Conservation (phyloP, 1,140 invertebrate genomes). For the Proctacanthus coquilletti region DNA sequence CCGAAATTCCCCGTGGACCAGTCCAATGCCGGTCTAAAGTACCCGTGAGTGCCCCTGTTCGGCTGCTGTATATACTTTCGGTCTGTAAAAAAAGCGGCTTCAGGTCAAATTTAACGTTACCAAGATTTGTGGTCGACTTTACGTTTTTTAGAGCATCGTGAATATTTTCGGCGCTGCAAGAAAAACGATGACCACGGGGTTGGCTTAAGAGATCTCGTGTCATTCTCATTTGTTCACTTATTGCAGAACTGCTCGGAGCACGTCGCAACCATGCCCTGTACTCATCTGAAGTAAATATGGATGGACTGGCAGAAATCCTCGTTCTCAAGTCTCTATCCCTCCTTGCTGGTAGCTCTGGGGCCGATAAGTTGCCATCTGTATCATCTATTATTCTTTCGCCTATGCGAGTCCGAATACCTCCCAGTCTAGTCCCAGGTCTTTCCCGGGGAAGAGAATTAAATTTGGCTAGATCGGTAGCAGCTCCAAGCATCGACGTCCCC, state of each 20-base stretch:
- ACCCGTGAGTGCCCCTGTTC: constrained; percentile 35
- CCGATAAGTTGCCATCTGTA: constrained; percentile 64
- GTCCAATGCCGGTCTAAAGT: constrained; percentile 37
- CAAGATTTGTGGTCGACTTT: constrained; percentile 18
- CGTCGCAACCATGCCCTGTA: constrained; percentile 77
- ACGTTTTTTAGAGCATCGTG: constrained; percentile 64
- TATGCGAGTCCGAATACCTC: constrained; percentile 22
- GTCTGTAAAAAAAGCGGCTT: constrained; percentile 38
- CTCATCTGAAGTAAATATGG: constrained; percentile 78
- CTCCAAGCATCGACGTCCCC: constrained; percentile 33
- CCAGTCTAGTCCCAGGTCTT: constrained; percentile 37
- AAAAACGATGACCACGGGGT: constrained; percentile 57
- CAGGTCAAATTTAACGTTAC: background rate
- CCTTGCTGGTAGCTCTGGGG: constrained; percentile 58
- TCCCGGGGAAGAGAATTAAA: constrained; percentile 62
- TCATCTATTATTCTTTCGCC: constrained; percentile 48
- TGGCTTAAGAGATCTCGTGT: constrained; percentile 46
- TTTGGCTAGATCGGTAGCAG: constrained; percentile 32
- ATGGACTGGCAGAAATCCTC: constrained; percentile 25
- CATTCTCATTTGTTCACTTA: constrained; percentile 75
- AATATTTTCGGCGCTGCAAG: constrained; percentile 80
- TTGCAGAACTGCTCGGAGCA: constrained; percentile 79
- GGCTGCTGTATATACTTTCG: constrained; percentile 39
- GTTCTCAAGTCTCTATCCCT: constrained; percentile 36
- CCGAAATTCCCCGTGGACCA: constrained; percentile 22